Percentiles rank a stretch among this genome's conserved stretches.
These are phyloP conservation scores for Silurus asotus DNA, from an alignment of 2,113 vertebrate genomes.

Conservation along the genomic window DNA sequence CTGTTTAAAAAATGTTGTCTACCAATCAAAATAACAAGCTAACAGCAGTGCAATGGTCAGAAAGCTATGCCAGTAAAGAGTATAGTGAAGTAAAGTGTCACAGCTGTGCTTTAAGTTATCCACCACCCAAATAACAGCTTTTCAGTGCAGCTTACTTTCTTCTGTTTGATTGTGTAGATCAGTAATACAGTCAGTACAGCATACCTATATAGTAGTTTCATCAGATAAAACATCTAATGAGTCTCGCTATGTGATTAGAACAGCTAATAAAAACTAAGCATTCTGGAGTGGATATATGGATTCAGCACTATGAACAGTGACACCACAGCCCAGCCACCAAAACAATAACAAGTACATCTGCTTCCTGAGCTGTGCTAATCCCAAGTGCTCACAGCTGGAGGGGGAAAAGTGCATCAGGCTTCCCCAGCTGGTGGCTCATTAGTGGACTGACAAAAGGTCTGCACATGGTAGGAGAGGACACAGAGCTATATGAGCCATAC, in stretches of 20 bases:
- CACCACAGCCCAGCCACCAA: not conserved
- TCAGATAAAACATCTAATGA: not conserved
- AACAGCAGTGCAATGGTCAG: not conserved
- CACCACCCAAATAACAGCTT: not conserved
- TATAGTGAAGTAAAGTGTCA: not conserved
- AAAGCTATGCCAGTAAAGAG: not conserved
- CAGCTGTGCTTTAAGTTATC: not conserved
- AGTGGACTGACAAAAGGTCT: constrained; percentile 23
- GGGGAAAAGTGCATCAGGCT: constrained; percentile 1
- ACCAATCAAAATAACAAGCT: not conserved
- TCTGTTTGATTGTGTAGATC: not conserved
- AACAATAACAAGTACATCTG: constrained; percentile 26
- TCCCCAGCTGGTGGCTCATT: constrained; percentile 26
- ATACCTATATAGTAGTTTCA: not conserved
- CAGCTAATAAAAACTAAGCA: not conserved
- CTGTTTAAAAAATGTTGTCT: not conserved
- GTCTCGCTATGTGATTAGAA: not conserved
- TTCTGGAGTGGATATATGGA: not conserved
- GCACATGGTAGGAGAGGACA: constrained; percentile 3
- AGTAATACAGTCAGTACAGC: not conserved
- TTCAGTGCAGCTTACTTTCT: not conserved
- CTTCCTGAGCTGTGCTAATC: constrained; percentile 21
- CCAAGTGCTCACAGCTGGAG: constrained; percentile 21
- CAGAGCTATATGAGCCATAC: not conserved
- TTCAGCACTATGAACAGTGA: constrained; percentile 4